Conservation (phyloP, 2,888 invertebrate species). For the Ditylenchus weischeri region DNA sequence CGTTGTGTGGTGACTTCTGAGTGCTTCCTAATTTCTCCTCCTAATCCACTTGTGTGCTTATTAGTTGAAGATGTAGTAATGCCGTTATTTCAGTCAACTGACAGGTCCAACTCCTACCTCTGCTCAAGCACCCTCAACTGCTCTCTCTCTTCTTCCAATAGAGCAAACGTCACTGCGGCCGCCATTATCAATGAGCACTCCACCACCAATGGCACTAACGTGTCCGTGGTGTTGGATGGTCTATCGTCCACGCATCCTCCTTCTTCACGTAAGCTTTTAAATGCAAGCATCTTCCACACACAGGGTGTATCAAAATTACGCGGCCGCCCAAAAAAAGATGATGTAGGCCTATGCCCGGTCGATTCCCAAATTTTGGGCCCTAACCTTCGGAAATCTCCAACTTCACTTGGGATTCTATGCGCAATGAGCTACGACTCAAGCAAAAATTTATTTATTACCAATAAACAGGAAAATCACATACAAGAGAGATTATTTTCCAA, state of each 20-base stretch:
- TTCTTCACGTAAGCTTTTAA: conserved; percentile 6
- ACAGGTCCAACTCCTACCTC: conserved; percentile 26
- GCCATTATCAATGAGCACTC: conserved; percentile 19
- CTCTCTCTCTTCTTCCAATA: not conserved
- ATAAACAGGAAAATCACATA: too few species aligned
- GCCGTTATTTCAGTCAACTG: conserved; percentile 24
- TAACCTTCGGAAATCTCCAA: too few species aligned
- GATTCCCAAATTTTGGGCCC: too few species aligned
- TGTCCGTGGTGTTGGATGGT: conserved; percentile 13
- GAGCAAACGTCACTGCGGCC: conserved; percentile 13
- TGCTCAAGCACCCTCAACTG: conserved; percentile 10
- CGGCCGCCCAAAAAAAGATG: too few species aligned
- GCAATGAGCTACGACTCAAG: too few species aligned
- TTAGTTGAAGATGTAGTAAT: not conserved
- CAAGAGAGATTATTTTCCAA: too few species aligned
- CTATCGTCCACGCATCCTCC: not conserved
- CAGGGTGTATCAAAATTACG: too few species aligned
- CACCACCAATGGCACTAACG: conserved; percentile 15
- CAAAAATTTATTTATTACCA: too few species aligned
- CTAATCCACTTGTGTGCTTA: conserved; percentile 2
- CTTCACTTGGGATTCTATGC: too few species aligned
- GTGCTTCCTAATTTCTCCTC: not conserved
- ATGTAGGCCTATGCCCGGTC: too few species aligned
- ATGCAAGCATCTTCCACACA: not conserved
- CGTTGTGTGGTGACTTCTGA: not conserved